Evolutionary conservation across 2,888 invertebrate species (phyloP).

Genomic region (Creontiades dilutus): DNA sequence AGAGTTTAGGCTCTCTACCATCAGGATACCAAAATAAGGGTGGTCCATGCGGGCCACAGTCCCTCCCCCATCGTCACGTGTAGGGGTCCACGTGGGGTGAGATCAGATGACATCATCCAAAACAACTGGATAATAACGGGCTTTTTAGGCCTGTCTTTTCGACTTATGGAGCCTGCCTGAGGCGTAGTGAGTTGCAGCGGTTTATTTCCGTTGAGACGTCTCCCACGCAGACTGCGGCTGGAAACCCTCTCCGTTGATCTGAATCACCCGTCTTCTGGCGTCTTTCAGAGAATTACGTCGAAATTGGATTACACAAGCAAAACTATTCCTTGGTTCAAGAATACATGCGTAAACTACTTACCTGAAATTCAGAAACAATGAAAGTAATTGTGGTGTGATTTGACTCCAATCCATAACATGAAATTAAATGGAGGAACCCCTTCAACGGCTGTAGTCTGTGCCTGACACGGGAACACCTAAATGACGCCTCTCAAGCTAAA

Average conservation of each 20-base stretch:
- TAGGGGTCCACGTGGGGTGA: conserved; percentile 21
- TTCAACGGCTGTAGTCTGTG: too few relatives aligned
- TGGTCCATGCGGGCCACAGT: neutral
- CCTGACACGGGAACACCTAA: too few relatives aligned
- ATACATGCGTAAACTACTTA: too few relatives aligned
- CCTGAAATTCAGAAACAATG: too few relatives aligned
- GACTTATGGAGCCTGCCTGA: neutral
- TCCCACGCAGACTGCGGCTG: neutral
- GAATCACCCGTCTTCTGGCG: neutral
- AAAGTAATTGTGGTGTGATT: too few relatives aligned
- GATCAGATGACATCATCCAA: conserved; percentile 40
- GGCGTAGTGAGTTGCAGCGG: neutral
- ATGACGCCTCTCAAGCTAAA: too few relatives aligned
- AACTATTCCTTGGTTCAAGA: too few relatives aligned
- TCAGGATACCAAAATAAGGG: neutral
- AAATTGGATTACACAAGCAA: too few relatives aligned
- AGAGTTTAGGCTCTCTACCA: neutral
- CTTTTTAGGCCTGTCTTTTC: neutral
- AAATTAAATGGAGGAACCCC: too few relatives aligned
- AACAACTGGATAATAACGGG: conserved; percentile 36
- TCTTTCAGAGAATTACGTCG: neutral
- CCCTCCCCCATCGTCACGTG: conserved; percentile 30
- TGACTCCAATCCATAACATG: too few relatives aligned
- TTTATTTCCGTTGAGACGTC: conserved; percentile 18
- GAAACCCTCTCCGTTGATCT: neutral